Base-by-base conservation (phyloP, 2,888 invertebrate genomes). In the Pedicia rivosa region DNA sequence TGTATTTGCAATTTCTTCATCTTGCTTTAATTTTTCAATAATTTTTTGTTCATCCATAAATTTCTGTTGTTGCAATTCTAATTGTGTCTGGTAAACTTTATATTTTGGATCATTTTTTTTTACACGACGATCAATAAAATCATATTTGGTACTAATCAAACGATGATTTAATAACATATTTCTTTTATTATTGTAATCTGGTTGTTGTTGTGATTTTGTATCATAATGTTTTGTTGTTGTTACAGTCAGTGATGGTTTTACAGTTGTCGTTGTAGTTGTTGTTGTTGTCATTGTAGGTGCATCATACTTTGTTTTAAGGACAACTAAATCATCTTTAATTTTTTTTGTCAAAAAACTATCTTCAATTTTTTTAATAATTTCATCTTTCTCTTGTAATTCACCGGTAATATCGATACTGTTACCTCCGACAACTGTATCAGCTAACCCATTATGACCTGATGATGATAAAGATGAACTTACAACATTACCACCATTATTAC, bases 321-420 rank as follows among this genome's bases (percentile, higher is more conserved):
- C 9, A 19, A 25, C 12, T 31, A 22, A 9, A 14, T 17, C 16
- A 13, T 26, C 19, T 9, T 13, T 33, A 4, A 15, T 9, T 6
- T 12, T 16, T 38, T 16, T 34, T 9, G 15, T 34, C 9, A 29
- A 50, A 43, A 60, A 60, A 37, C 58, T 59, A 36, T 55, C 51
- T 45, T 61, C 60, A 36, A 60, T 59, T 22, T 35, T 38, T 29
- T 33, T 36, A 30, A 61, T 59, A 35, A 58, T 46, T 36, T 55
- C 58, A 45, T 60, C 61, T 40, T 56, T 53, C 36, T 59, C 57
- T 30, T 57, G 58, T 19, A 59, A 42, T 46, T 59, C 55, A 4
- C 55, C 56, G 3, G 57, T 58, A 29, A 57, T 57, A 41, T 39
- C 37, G 36, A 40, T 39, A 29, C 36, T 12, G 27, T 39, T 31